Evolutionary conservation across 2,888 invertebrate species (phyloP).

Genomic region (Ophion obscuratus): DNA sequence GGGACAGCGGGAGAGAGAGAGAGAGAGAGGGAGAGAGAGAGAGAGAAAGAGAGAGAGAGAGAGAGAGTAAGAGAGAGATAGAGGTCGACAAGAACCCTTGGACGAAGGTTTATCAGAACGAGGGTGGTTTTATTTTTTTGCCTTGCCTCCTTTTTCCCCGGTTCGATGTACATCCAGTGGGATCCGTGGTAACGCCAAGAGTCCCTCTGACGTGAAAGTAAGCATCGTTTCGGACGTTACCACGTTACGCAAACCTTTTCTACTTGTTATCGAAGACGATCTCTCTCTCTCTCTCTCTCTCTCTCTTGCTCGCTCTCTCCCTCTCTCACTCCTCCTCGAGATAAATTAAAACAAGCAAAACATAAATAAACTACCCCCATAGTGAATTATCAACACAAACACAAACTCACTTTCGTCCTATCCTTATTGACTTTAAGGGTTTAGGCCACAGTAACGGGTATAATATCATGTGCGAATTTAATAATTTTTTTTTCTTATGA

Average conservation of each 20-base stretch:
- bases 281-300: slow-evolving; percentile 2
- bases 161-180: slow-evolving; percentile 58
- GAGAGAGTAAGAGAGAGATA: not conserved
- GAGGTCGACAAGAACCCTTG: slow-evolving; percentile 30
- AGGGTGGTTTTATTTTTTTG: slow-evolving; percentile 51
- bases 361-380: not conserved
- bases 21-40: not conserved
- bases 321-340: not conserved
- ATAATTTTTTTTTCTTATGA: too few relatives aligned
- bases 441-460: too few relatives aligned
- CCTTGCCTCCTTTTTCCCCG: not conserved
- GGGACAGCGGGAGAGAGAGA: not conserved
- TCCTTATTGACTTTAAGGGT: not conserved
- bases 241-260: slow-evolving; percentile 31
- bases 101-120: slow-evolving; percentile 63
- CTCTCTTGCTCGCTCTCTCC: not conserved
- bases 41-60: slow-evolving; percentile 1
- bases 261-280: slow-evolving; percentile 4
- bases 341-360: not conserved
- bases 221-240: slow-evolving; percentile 46
- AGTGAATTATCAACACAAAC: not conserved
- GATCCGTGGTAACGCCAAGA: slow-evolving; percentile 43
- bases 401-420: not conserved
- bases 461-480: too few relatives aligned
- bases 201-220: not conserved